Evolutionary conservation across 2,888 invertebrate species (phyloP).

Genomic region (Luffia ferchaultella): DNA sequence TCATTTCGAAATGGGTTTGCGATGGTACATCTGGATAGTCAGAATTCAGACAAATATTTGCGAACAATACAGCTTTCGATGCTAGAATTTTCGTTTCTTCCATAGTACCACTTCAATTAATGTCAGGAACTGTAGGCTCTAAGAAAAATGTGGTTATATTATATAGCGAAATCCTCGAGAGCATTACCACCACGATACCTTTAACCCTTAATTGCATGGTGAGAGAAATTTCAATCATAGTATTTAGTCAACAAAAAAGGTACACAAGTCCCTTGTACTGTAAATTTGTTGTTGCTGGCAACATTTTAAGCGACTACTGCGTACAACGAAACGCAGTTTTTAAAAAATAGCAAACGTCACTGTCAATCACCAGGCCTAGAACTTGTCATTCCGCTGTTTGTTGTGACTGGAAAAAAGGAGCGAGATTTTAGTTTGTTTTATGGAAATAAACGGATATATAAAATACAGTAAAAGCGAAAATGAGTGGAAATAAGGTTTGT

Average conservation of each 20-base stretch:
- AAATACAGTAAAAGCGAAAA: conserved; percentile 17
- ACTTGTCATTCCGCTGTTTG: conserved; percentile 22
- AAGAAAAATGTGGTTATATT: too few species aligned
- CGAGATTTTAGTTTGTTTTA: conserved; percentile 17
- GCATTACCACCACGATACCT: too few species aligned
- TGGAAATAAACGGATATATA: conserved; percentile 17
- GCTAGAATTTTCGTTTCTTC: too few species aligned
- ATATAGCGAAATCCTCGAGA: too few species aligned
- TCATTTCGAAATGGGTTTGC: too few species aligned
- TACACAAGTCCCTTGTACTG: conserved; percentile 23
- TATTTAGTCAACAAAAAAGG: conserved; percentile 22
- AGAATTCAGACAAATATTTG: too few species aligned
- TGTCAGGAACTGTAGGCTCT: too few species aligned
- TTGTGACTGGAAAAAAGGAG: conserved; percentile 20
- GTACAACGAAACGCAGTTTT: conserved; percentile 23
- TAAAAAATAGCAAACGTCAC: conserved; percentile 22
- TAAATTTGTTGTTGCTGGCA: conserved; percentile 25
- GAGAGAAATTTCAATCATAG: conserved; percentile 22
- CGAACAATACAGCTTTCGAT: too few species aligned
- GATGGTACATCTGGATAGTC: too few species aligned
- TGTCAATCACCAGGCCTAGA: conserved; percentile 21
- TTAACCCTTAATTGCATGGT: conserved; percentile 18
- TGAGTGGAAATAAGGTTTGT: conserved; percentile 22
- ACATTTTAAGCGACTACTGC: conserved; percentile 20
- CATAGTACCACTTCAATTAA: too few species aligned